Conservation (phyloP, 2,797 vertebrate genomes). For the Saguinus oedipus region DNA sequence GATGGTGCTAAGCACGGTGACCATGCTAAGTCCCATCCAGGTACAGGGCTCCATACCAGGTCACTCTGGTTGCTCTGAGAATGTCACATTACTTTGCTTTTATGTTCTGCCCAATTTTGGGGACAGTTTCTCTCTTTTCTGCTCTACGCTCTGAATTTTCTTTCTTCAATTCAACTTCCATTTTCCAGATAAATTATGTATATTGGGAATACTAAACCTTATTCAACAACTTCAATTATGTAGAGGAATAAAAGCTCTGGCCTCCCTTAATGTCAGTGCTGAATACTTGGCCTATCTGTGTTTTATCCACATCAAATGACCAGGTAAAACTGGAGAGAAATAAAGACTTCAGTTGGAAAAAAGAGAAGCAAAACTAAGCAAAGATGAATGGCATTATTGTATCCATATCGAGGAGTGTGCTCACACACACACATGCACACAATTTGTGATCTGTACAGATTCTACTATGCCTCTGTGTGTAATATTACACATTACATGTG, state of each 20-base stretch:
- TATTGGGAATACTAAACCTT: neutral
- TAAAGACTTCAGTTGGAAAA: neutral
- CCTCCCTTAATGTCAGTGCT: neutral
- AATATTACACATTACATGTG: neutral
- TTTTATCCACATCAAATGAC: neutral
- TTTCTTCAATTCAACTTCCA: neutral
- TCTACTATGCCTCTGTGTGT: neutral
- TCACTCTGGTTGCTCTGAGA: neutral
- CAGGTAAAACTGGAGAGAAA: neutral
- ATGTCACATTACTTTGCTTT: fast-evolving
- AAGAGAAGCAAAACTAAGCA: neutral
- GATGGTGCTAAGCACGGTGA: fast-evolving
- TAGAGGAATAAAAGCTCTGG: neutral
- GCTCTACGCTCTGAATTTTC: neutral
- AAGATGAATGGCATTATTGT: neutral
- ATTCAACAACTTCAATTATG: neutral
- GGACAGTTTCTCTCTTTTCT: neutral
- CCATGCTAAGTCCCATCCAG: neutral
- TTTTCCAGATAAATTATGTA: neutral
- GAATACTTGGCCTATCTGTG: neutral
- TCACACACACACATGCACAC: too few species aligned
- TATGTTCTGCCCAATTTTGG: neutral
- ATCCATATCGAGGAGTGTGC: neutral
- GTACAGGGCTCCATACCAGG: neutral
- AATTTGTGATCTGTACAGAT: neutral